These are phyloP conservation scores for Scelioninae gen. 2 DNA, from an alignment of 2,888 invertebrate species.

Conservation along the genomic window DNA sequence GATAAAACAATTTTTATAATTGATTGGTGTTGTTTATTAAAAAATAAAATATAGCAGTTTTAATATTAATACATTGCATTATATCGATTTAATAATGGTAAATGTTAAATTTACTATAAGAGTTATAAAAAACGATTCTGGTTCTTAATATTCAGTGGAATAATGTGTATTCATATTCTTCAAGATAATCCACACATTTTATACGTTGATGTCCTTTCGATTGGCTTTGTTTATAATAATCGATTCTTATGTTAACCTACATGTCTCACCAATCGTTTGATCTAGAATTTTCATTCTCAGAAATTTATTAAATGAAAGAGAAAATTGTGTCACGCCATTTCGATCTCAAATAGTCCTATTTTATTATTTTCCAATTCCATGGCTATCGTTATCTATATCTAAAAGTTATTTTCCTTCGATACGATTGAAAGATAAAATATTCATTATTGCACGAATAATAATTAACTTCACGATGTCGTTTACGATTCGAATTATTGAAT, in stretches of 20 bases:
- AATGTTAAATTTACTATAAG: background rate
- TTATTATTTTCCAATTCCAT: slow-evolving; percentile 7
- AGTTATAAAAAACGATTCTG: background rate
- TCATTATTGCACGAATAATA: background rate
- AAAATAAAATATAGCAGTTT: too few species aligned
- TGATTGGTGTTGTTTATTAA: too few species aligned
- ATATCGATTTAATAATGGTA: too few species aligned
- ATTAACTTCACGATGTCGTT: background rate
- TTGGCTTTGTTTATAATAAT: slow-evolving; percentile 40
- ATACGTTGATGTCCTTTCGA: slow-evolving; percentile 20
- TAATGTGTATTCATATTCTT: slow-evolving; percentile 5
- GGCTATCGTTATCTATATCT: background rate
- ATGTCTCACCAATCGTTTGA: slow-evolving; percentile 30
- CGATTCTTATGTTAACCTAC: slow-evolving; percentile 47
- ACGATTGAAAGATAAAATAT: background rate
- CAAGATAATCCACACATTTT: slow-evolving; percentile 26
- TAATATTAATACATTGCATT: too few species aligned
- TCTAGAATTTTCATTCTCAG: slow-evolving; percentile 39
- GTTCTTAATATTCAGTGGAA: background rate
- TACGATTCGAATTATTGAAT: background rate
- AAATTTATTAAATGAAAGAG: slow-evolving; percentile 28
- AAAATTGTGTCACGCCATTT: slow-evolving; percentile 30
- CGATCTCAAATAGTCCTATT: slow-evolving; percentile 16
- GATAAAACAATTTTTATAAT: too few species aligned
- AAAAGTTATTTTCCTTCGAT: background rate